phyloP scores from a whole-genome alignment of 2,888 invertebrate species.

The Rotaria socialis region DNA sequence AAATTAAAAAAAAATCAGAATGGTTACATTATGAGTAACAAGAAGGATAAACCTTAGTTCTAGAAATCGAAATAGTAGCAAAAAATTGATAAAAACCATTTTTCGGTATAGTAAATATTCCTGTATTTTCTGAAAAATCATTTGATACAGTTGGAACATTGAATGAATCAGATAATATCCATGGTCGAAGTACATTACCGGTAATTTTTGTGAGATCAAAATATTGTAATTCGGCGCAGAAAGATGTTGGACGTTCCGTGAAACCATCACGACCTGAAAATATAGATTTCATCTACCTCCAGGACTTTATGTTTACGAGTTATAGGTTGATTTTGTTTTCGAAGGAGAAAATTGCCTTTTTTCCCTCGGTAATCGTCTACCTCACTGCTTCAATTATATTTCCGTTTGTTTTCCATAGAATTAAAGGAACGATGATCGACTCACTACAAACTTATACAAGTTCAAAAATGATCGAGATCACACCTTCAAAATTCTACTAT shows the following conservation, averaged over 20 bases:
- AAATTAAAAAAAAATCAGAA: neutral
- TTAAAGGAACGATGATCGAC: no score
- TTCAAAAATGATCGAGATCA: no score
- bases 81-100: constrained; percentile 13
- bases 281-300: no score
- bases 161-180: neutral
- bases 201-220: neutral
- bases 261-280: neutral
- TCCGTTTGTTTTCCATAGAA: no score
- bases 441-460: no score
- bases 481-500: no score
- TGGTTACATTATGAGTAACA: neutral
- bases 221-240: neutral
- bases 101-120: neutral
- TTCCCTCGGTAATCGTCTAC: no score
- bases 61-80: neutral
- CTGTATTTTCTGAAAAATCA: neutral
- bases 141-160: neutral
- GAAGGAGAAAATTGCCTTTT: no score
- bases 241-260: neutral
- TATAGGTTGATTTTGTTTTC: no score
- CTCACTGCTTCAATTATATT: no score
- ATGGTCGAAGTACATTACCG: neutral
- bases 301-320: no score
- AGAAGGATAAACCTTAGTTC: neutral